These are phyloP conservation scores for Otis tarda DNA, from an alignment of 2,113 vertebrate genomes.

Conservation along the genomic window DNA sequence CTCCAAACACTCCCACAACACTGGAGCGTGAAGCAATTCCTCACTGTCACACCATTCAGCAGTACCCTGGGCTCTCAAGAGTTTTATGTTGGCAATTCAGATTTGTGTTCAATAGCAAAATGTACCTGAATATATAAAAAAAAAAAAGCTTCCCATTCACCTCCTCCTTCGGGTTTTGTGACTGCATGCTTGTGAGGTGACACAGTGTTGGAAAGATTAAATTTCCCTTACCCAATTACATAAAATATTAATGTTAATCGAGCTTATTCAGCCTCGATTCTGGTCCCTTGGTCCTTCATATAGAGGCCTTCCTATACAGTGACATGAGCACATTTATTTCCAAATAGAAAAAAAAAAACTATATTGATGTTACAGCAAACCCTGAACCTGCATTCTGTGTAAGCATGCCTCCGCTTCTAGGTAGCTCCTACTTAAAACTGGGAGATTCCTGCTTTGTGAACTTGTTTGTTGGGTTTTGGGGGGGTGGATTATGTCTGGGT, in stretches of 20 bases:
- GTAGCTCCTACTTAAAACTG: not conserved
- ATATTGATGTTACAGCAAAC: not conserved
- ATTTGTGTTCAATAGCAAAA: not conserved
- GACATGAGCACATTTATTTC: not conserved
- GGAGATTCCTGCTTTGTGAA: not conserved
- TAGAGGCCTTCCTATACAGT: not conserved
- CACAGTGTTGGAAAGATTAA: constrained; percentile 46
- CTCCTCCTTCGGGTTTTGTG: not conserved
- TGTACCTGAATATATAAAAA: not conserved
- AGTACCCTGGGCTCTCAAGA: not conserved
- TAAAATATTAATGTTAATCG: constrained; percentile 66
- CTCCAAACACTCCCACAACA: not conserved
- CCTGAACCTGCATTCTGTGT: not conserved
- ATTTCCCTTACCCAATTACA: constrained; percentile 55
- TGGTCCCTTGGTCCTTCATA: not conserved
- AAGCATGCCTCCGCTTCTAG: not conserved
- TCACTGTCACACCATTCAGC: rapidly evolving
- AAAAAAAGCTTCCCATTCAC: not conserved
- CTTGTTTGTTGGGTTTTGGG: not conserved
- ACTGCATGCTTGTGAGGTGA: constrained; percentile 10
- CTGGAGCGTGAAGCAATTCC: not conserved
- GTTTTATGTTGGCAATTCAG: not conserved
- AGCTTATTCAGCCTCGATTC: constrained; percentile 48
- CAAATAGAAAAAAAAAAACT: not conserved
- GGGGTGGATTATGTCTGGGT: not conserved